Evolutionary conservation across 2,113 vertebrate species (phyloP).

Genomic region (Gobiocypris rarus): DNA sequence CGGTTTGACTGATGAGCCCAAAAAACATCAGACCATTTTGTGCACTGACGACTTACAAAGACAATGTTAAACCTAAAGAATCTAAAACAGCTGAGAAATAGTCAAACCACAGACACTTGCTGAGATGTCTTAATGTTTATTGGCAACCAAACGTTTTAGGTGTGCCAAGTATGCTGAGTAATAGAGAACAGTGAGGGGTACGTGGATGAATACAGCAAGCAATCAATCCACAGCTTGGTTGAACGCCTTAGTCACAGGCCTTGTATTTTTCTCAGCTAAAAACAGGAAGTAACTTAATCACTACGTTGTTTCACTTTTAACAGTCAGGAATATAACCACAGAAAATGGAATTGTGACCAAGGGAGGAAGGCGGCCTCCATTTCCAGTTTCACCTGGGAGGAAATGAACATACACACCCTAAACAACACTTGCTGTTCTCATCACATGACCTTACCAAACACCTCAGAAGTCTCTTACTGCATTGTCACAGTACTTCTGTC

Average conservation of each 20-base stretch:
- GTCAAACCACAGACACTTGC: neutral
- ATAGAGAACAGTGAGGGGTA: conserved; percentile 21
- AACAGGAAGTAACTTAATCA: conserved; percentile 16
- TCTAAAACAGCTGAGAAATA: neutral
- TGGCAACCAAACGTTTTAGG: neutral
- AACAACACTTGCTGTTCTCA: conserved; percentile 7
- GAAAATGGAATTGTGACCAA: neutral
- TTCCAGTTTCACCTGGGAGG: neutral
- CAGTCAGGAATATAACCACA: neutral
- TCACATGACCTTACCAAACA: neutral
- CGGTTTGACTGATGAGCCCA: neutral
- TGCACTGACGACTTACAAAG: neutral
- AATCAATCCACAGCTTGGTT: conserved; percentile 7
- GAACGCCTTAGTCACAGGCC: conserved; percentile 19
- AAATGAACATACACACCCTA: neutral
- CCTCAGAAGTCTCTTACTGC: conserved; percentile 26
- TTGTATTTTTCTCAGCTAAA: neutral
- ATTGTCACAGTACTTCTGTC: neutral
- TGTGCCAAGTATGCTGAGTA: conserved; percentile 28
- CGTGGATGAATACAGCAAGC: conserved; percentile 14
- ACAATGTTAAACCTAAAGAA: neutral
- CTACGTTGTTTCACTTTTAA: neutral
- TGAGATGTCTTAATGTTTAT: conserved; percentile 5
- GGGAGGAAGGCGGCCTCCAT: neutral
- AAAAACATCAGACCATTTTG: neutral